Conservation (phyloP, 2,888 invertebrate species). For the Nysson spinosus region DNA sequence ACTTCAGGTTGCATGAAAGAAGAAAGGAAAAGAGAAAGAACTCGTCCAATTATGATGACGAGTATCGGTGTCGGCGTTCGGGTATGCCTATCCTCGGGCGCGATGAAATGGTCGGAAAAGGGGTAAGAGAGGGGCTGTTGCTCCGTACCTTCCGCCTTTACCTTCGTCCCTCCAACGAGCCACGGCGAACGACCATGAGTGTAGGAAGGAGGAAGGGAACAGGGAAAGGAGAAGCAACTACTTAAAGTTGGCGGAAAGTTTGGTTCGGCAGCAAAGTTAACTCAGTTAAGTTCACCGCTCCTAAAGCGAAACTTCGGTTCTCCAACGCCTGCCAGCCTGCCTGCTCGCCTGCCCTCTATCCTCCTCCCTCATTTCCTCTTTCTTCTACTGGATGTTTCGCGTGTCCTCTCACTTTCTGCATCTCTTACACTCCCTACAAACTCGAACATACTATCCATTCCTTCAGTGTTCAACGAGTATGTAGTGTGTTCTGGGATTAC, state of each 20-base stretch:
- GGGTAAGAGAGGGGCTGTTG: slow-evolving; percentile 45
- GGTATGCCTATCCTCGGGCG: slow-evolving; percentile 51
- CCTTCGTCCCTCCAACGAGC: slow-evolving; percentile 37
- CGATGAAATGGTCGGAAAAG: slow-evolving; percentile 40
- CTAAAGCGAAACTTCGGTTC: slow-evolving; percentile 74
- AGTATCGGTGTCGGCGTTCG: slow-evolving; percentile 58
- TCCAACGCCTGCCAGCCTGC: slow-evolving; percentile 56
- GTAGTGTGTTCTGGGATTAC: slow-evolving; percentile 67
- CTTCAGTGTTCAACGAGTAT: slow-evolving; percentile 34
- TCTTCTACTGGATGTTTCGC: slow-evolving; percentile 7
- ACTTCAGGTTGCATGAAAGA: neutral
- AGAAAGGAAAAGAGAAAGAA: slow-evolving; percentile 38
- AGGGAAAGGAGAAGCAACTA: slow-evolving; percentile 68
- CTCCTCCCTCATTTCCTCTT: slow-evolving; percentile 19
- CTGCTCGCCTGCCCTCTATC: slow-evolving; percentile 35
- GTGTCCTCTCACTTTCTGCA: slow-evolving; percentile 23
- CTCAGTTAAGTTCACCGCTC: slow-evolving; percentile 76
- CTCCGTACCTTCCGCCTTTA: slow-evolving; percentile 52
- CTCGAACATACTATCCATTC: slow-evolving; percentile 17
- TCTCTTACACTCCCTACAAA: slow-evolving; percentile 25
- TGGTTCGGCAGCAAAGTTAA: slow-evolving; percentile 77
- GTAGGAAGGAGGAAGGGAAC: slow-evolving; percentile 23
- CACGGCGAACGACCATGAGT: slow-evolving; percentile 49
- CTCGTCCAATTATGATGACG: slow-evolving; percentile 60
- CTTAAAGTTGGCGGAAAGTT: slow-evolving; percentile 77